These are phyloP conservation scores for Arrhamphus sclerolepis DNA, from an alignment of 2,797 vertebrate species.

Conservation along the genomic window DNA sequence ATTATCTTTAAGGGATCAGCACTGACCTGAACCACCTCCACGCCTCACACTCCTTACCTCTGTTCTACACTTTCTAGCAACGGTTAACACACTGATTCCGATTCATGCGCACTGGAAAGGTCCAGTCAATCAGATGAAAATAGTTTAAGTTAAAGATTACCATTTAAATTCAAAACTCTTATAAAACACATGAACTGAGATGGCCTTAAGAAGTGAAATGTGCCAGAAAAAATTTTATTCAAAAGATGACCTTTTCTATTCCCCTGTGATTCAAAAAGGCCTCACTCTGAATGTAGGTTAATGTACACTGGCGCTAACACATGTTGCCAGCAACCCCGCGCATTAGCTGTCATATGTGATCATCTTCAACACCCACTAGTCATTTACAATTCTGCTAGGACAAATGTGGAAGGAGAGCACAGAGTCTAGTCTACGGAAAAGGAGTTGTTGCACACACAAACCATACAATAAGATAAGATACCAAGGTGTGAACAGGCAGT, in stretches of 20 bases:
- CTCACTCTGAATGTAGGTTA: slow-evolving; percentile 72
- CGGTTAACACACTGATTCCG: slow-evolving; percentile 22
- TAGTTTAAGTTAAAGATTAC: slow-evolving; percentile 11
- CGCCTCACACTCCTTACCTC: slow-evolving; percentile 51
- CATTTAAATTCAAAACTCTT: slow-evolving; percentile 34
- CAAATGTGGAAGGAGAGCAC: slow-evolving; percentile 42
- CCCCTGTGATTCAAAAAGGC: slow-evolving; percentile 59
- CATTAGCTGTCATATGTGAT: slow-evolving; percentile 75
- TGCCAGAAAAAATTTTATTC: slow-evolving; percentile 57
- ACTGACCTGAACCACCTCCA: slow-evolving; percentile 69
- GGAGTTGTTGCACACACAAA: slow-evolving; percentile 25
- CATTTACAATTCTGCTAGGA: slow-evolving; percentile 72
- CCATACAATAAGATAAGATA: slow-evolving; percentile 22
- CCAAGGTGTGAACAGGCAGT: slow-evolving; percentile 22
- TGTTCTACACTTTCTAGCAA: slow-evolving; percentile 60
- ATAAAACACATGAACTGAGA: slow-evolving; percentile 19
- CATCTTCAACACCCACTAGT: slow-evolving; percentile 72
- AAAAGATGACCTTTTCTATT: slow-evolving; percentile 66
- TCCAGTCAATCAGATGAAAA: slow-evolving; percentile 25
- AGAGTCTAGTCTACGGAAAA: slow-evolving; percentile 24
- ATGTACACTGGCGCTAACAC: slow-evolving; percentile 76
- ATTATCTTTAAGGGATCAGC: slow-evolving; percentile 82
- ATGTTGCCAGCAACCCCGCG: slow-evolving; percentile 76
- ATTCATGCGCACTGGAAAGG: slow-evolving; percentile 26
- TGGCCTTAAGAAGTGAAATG: slow-evolving; percentile 37